These are phyloP conservation scores for Drosophila parthenogenetica DNA, from an alignment of 2,888 invertebrate genomes.

Conservation along the genomic window DNA sequence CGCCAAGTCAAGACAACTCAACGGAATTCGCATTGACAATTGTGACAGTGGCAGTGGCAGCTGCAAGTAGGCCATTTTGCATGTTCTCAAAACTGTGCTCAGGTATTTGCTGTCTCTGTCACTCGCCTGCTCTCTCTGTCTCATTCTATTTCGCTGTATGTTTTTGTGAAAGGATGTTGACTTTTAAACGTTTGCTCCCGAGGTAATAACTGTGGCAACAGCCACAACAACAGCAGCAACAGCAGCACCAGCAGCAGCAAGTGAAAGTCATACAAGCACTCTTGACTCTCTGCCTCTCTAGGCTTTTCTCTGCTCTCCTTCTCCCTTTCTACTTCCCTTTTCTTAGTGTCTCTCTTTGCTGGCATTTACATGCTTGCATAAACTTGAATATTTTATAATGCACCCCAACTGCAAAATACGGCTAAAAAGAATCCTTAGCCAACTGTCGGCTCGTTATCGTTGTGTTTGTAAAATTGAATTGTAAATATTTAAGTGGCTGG, in stretches of 20 bases:
- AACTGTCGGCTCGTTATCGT: slow-evolving; percentile 66
- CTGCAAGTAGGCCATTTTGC: slow-evolving; percentile 77
- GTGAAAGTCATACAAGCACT: slow-evolving; percentile 67
- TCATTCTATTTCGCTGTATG: neutral
- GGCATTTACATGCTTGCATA: slow-evolving; percentile 81
- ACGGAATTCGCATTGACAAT: slow-evolving; percentile 24
- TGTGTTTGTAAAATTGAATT: slow-evolving; percentile 68
- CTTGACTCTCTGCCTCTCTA: slow-evolving; percentile 25
- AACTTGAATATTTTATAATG: slow-evolving; percentile 75
- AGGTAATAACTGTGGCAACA: slow-evolving; percentile 14
- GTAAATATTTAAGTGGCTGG: slow-evolving; percentile 68
- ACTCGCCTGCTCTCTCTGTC: neutral
- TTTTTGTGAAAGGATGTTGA: slow-evolving; percentile 33
- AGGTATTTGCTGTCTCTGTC: neutral
- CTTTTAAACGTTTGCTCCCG: slow-evolving; percentile 72
- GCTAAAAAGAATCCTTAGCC: slow-evolving; percentile 43
- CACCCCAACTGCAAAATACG: slow-evolving; percentile 22
- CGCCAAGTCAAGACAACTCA: slow-evolving; percentile 49
- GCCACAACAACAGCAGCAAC: slow-evolving; percentile 4
- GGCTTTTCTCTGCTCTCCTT: neutral
- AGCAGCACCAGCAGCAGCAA: slow-evolving; percentile 16
- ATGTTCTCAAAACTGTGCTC: slow-evolving; percentile 19
- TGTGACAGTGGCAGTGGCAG: slow-evolving; percentile 24
- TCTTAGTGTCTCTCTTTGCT: slow-evolving; percentile 6
- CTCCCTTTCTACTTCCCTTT: neutral